These are phyloP conservation scores for Nysson spinosus DNA, from an alignment of 2,888 invertebrate species.

Conservation along the genomic window DNA sequence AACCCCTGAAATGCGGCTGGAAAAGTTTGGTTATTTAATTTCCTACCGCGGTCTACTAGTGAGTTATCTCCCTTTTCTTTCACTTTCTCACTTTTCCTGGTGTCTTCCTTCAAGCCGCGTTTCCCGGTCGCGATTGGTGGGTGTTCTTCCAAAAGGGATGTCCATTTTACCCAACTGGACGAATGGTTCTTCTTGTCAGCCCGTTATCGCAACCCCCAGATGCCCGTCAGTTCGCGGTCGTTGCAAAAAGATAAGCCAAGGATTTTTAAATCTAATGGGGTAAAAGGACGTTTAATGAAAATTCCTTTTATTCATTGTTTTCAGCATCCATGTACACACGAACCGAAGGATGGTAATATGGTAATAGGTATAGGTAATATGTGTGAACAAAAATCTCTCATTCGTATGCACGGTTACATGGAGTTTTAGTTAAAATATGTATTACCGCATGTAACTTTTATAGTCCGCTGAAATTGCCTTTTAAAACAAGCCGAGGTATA, in stretches of 20 bases:
- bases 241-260: slow-evolving; percentile 15
- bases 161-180: slow-evolving; percentile 19
- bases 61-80: slow-evolving; percentile 7
- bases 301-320: neutral
- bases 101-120: slow-evolving; percentile 14
- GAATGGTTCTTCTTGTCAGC: slow-evolving; percentile 30
- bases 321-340: neutral
- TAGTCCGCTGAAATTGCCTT: too few relatives aligned
- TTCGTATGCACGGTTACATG: too few relatives aligned
- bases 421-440: too few relatives aligned
- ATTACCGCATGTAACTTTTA: too few relatives aligned
- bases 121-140: neutral
- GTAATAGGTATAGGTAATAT: too few relatives aligned
- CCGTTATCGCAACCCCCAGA: slow-evolving; percentile 27
- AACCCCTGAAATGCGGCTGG: slow-evolving; percentile 54
- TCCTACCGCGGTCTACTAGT: slow-evolving; percentile 55
- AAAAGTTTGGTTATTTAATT: slow-evolving; percentile 75
- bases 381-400: too few relatives aligned
- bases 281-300: neutral
- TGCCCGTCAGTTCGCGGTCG: slow-evolving; percentile 1
- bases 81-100: neutral
- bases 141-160: slow-evolving; percentile 1
- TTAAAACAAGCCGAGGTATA: too few relatives aligned
- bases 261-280: neutral
- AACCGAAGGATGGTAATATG: neutral